These are phyloP conservation scores for Trematomus loennbergii DNA, from an alignment of 2,113 vertebrate genomes.

Conservation along the genomic window DNA sequence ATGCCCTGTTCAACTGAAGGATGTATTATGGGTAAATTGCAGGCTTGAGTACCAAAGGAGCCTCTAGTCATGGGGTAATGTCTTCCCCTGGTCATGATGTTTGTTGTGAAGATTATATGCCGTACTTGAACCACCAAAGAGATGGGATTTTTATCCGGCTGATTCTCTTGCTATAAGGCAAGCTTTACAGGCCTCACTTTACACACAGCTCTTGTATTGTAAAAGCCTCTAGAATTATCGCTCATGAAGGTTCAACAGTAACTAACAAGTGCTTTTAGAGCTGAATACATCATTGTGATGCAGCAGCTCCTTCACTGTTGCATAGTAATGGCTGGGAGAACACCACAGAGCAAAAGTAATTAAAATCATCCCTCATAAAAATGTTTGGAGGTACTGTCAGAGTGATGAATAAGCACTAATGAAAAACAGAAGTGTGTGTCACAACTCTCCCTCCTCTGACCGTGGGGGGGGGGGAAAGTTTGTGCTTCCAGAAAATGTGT, in stretches of 20 bases:
- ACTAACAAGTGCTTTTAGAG: slow-evolving; percentile 59
- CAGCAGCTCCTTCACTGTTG: slow-evolving; percentile 53
- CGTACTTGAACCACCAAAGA: neutral
- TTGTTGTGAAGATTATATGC: slow-evolving; percentile 19
- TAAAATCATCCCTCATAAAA: slow-evolving; percentile 75
- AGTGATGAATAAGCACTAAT: slow-evolving; percentile 62
- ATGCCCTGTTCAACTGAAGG: slow-evolving; percentile 1
- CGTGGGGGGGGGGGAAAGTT: slow-evolving; percentile 45
- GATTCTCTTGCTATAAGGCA: slow-evolving; percentile 3
- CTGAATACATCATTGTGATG: slow-evolving; percentile 59
- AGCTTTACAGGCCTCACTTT: slow-evolving; percentile 25
- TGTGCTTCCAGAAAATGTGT: slow-evolving; percentile 34
- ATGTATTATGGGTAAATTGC: slow-evolving; percentile 7
- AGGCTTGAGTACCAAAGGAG: neutral
- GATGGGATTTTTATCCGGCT: slow-evolving; percentile 10
- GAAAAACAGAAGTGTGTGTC: slow-evolving; percentile 55
- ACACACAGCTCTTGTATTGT: slow-evolving; percentile 31
- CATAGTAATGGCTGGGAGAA: slow-evolving; percentile 60
- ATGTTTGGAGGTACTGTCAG: slow-evolving; percentile 56
- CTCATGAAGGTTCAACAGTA: slow-evolving; percentile 55
- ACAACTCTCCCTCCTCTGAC: slow-evolving; percentile 38
- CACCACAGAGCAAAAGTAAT: slow-evolving; percentile 70
- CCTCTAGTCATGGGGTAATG: neutral
- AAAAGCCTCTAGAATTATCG: slow-evolving; percentile 50
- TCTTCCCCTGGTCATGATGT: neutral